Evolutionary conservation across 2,888 invertebrate species (phyloP), one percentile per base, ranked within the genome.

Genomic region (Phytoseiulus persimilis): DNA sequence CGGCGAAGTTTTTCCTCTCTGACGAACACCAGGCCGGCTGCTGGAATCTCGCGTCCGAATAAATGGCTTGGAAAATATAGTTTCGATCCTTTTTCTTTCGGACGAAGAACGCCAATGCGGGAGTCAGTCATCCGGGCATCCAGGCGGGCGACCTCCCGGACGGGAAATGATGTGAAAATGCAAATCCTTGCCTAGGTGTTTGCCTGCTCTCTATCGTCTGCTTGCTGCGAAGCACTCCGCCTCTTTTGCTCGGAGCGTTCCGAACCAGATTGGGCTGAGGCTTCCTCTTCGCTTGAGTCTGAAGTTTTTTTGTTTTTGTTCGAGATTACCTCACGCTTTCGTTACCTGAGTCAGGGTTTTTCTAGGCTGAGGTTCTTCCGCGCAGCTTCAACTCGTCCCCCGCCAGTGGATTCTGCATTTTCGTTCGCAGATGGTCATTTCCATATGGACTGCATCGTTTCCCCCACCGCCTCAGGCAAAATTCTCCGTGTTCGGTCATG

Each of bases 121-220:
- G 65, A 65, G 65, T 28, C 65, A 65, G 65, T 65, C 65, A 65
- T 14, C 28, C 65, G 65, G 18, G 28, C 65, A 65, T 2, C 1
- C 65, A 14, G 18, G 23, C 65, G 18, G 18, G 9, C 65, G 18
- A 65, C 5, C 9, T 28, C 65, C 18, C 65, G 28, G 28, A 65
- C 65, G 65, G 65, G 65, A 65, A 65, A 65, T 65, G 65, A 65
- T 65, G 65, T 65, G 65, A 65, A 65, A 65, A 65, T 65, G 65
- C 65, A 65, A 65, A 65, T 65, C 65, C 2, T 65, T 18, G 65
- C 18, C 65, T 23, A 65, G 65, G 65, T 65, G 65, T 65, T 65
- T 28, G 65, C 65, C 18, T 65, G 65, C 65, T 65, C 18, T 1
- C 65, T 65, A n/a, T n/a, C 18, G 65, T 18, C 18, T 28, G 23